These are phyloP conservation scores for Helicoverpa armigera DNA, from an alignment of 1,140 invertebrate genomes.

Conservation along the genomic window DNA sequence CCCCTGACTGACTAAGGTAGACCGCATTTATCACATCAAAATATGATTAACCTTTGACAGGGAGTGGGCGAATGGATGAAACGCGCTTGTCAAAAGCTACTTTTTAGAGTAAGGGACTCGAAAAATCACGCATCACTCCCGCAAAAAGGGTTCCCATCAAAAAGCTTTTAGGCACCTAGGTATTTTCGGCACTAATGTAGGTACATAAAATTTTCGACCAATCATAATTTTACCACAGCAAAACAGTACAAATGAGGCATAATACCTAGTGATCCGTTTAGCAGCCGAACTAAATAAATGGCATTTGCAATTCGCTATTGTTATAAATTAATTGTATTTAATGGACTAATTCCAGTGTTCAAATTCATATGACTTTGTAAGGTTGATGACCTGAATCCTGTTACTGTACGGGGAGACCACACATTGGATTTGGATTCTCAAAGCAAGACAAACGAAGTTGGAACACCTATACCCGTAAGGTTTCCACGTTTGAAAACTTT, in stretches of 20 bases:
- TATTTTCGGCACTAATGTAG: slow-evolving; percentile 12
- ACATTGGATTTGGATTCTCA: too few species aligned
- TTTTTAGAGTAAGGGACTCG: slow-evolving; percentile 3
- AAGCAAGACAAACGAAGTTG: too few species aligned
- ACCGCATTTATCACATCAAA: slow-evolving; percentile 38
- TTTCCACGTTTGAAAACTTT: too few species aligned
- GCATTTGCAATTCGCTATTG: too few species aligned
- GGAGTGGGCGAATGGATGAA: slow-evolving; percentile 18
- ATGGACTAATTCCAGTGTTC: neutral
- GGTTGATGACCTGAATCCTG: too few species aligned
- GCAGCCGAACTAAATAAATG: too few species aligned
- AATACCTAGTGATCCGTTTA: too few species aligned
- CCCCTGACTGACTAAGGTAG: slow-evolving; percentile 12
- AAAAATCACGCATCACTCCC: slow-evolving; percentile 34
- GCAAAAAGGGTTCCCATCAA: slow-evolving; percentile 24
- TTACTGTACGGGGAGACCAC: too few species aligned
- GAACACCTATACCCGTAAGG: too few species aligned
- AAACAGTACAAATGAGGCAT: too few species aligned
- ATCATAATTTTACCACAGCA: neutral
- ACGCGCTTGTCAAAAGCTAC: slow-evolving; percentile 6
- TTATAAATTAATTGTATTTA: neutral
- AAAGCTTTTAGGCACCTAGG: slow-evolving; percentile 36
- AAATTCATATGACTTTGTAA: too few species aligned
- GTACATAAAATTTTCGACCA: neutral
- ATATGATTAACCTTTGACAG: slow-evolving; percentile 35